A percentile compares a stretch with the other conserved stretches of the same genome.
phyloP scores from a whole-genome alignment of 2,797 vertebrate species.

The Bryconaethiops microstoma region DNA sequence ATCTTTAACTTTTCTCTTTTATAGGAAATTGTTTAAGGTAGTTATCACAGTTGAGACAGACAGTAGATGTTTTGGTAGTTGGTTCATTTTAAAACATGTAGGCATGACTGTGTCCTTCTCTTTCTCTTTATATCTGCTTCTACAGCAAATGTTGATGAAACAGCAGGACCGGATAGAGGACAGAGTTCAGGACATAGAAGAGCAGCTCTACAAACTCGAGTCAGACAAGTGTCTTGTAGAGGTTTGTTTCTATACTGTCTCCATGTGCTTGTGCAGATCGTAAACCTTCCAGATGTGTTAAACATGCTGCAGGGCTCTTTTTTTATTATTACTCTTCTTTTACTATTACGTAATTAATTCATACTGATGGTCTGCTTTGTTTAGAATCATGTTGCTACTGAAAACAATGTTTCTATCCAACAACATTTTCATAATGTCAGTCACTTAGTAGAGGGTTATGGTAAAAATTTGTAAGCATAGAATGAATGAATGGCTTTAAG shows the following conservation, averaged over 20 bases:
- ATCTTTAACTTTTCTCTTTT: background rate
- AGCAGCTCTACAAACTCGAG: slow-evolving; percentile 97
- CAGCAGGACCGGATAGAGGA: slow-evolving; percentile 98
- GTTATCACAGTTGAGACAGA: slow-evolving; percentile 7
- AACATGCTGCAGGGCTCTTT: background rate
- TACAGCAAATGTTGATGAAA: slow-evolving; percentile 95
- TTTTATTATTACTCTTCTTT: no score
- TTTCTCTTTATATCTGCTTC: slow-evolving; percentile 18
- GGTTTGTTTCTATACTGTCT: slow-evolving; percentile 72
- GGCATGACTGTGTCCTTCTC: slow-evolving; percentile 4
- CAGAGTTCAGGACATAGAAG: slow-evolving; percentile 95
- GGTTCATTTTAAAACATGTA: slow-evolving; percentile 12
- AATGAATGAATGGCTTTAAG: background rate
- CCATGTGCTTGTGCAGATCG: background rate
- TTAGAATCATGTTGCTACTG: background rate
- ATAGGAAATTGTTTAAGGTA: background rate
- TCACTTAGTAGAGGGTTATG: background rate
- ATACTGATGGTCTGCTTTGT: background rate
- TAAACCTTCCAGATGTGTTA: background rate
- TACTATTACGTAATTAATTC: background rate
- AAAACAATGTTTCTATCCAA: background rate
- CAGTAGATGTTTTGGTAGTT: background rate
- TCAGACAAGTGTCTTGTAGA: slow-evolving; percentile 98
- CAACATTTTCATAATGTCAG: background rate
- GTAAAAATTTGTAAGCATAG: background rate